Evolutionary conservation across 2,797 vertebrate genomes (phyloP).

Genomic region (Sebastes reedi): DNA sequence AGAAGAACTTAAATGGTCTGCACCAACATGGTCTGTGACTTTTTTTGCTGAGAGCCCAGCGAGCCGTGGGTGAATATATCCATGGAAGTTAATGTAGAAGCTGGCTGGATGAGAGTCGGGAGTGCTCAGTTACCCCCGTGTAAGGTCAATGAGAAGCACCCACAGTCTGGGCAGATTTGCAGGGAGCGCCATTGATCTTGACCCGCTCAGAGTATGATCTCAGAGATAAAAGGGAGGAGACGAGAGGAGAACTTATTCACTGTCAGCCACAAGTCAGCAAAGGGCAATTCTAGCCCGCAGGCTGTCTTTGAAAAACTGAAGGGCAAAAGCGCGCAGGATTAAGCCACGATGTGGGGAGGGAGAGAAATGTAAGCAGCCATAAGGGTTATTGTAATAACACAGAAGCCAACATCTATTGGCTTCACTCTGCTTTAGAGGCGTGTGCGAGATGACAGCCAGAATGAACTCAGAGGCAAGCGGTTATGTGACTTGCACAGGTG

Average conservation of each 20-base stretch:
- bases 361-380: constrained; percentile 53
- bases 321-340: constrained; percentile 81
- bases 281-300: constrained; percentile 83
- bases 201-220: constrained; percentile 80
- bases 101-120: constrained; percentile 38
- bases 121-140: constrained; percentile 56
- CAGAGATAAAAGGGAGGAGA: constrained; percentile 83
- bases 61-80: constrained; percentile 35
- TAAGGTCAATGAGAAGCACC: constrained; percentile 81
- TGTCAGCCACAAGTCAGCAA: constrained; percentile 81
- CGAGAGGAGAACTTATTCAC: constrained; percentile 79
- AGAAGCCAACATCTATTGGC: constrained; percentile 45
- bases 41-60: constrained; percentile 19
- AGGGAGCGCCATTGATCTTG: constrained; percentile 83
- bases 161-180: constrained; percentile 80
- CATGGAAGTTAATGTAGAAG: constrained; percentile 35
- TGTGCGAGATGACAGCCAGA: constrained; percentile 50
- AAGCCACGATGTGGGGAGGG: constrained; percentile 63
- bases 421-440: constrained; percentile 27
- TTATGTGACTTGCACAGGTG: constrained; percentile 44
- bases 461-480: constrained; percentile 66
- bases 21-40: not conserved
- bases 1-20: not conserved
- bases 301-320: constrained; percentile 84
- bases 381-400: constrained; percentile 70